Conservation (phyloP, 1,140 invertebrate genomes). For the Zaprionus kolodkinae region DNA sequence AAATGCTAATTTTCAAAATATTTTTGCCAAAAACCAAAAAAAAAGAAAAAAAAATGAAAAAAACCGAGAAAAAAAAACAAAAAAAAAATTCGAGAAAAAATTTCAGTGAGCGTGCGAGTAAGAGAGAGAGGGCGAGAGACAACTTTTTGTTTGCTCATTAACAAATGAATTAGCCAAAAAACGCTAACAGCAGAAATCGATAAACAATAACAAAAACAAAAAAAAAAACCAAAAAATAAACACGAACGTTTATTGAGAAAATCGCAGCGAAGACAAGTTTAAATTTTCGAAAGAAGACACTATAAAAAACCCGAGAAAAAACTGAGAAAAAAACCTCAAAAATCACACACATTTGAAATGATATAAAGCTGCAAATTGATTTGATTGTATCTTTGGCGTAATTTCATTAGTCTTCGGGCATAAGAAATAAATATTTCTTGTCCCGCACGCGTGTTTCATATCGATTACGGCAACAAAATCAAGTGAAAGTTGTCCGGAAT, state of each 20-base stretch:
- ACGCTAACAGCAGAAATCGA: conserved; percentile 38
- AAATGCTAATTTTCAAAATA: conserved; percentile 73
- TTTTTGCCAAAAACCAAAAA: conserved; percentile 26
- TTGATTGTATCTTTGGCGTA: conserved; percentile 11
- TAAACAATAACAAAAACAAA: conserved; percentile 26
- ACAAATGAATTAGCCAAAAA: conserved; percentile 75
- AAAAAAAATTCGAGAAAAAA: background rate
- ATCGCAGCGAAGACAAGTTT: conserved; percentile 24
- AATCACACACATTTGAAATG: background rate
- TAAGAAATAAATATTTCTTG: conserved; percentile 2
- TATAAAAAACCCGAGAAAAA: background rate
- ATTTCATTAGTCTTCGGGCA: conserved; percentile 9
- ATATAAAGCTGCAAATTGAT: conserved; percentile 44
- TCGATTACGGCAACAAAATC: background rate
- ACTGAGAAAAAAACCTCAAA: background rate
- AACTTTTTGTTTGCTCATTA: conserved; percentile 65
- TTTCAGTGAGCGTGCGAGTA: background rate
- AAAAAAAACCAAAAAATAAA: conserved; percentile 21
- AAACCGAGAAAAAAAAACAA: conserved; percentile 29
- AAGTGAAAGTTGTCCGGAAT: conserved; percentile 33
- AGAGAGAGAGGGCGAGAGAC: background rate
- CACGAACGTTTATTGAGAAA: conserved; percentile 31
- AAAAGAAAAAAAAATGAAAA: conserved; percentile 30
- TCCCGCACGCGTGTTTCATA: background rate
- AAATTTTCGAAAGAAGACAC: conserved; percentile 33